Conservation (phyloP, 2,797 vertebrate genomes). For the Adrianichthys oophorus region DNA sequence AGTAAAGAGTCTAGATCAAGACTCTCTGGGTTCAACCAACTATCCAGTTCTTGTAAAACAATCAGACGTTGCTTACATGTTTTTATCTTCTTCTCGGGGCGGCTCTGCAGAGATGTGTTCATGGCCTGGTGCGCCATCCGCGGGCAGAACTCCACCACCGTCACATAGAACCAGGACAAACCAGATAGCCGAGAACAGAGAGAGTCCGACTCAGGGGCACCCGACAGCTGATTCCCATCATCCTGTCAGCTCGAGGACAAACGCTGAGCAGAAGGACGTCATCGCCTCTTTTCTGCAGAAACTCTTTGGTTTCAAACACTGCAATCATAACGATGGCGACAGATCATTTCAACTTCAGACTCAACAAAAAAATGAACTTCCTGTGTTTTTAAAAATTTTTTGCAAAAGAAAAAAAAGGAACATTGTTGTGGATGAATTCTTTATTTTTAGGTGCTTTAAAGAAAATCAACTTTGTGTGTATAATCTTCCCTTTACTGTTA, state of each 20-base stretch:
- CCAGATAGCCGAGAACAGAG: background rate
- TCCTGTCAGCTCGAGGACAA: conserved; percentile 15
- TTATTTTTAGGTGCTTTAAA: conserved; percentile 11
- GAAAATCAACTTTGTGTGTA: conserved; percentile 13
- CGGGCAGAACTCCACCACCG: conserved; percentile 83
- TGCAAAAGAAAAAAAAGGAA: conserved; percentile 3
- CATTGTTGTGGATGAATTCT: conserved; percentile 8
- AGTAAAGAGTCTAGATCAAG: too few relatives aligned
- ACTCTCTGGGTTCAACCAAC: too few relatives aligned
- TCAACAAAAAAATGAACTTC: conserved; percentile 23
- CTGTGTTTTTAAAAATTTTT: conserved; percentile 60
- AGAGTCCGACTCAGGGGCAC: conserved; percentile 1
- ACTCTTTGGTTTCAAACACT: conserved; percentile 1
- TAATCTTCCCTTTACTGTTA: conserved; percentile 33
- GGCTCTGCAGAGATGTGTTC: conserved; percentile 85
- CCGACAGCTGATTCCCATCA: too few relatives aligned
- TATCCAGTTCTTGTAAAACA: too few relatives aligned
- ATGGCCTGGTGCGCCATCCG: conserved; percentile 88
- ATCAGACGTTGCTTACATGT: too few relatives aligned
- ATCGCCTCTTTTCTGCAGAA: too few relatives aligned
- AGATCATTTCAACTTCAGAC: conserved; percentile 31
- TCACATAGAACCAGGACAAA: conserved; percentile 65
- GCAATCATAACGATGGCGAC: background rate
- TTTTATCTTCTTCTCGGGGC: background rate
- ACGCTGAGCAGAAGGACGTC: too few relatives aligned